phyloP scores from a whole-genome alignment of 2,797 vertebrate species.

The Balearica regulorum region DNA sequence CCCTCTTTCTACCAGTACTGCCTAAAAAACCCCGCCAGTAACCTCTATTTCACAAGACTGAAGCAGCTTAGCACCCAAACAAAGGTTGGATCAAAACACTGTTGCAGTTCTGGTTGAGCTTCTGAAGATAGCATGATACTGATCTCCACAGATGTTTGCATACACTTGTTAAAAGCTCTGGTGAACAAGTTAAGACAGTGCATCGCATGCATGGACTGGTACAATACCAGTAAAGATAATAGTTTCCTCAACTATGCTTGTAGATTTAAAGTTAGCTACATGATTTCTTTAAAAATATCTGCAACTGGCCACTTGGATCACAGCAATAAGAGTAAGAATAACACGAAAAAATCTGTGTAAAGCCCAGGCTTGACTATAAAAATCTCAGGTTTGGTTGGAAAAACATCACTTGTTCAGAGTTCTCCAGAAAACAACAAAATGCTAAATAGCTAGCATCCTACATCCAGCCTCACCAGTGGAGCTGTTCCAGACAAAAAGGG shows the following conservation, averaged over 20 bases:
- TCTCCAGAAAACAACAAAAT: neutral
- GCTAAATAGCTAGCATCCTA: neutral
- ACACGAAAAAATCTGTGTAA: neutral
- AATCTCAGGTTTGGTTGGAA: neutral
- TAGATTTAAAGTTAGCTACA: neutral
- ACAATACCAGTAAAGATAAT: neutral
- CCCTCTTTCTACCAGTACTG: neutral
- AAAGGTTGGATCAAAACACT: neutral
- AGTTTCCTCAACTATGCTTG: neutral
- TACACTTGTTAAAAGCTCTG: neutral
- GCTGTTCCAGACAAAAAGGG: neutral
- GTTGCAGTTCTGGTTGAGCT: neutral
- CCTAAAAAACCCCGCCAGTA: neutral
- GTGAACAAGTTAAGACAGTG: neutral
- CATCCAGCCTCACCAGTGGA: slow-evolving; percentile 6
- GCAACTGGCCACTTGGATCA: neutral
- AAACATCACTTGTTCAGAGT: neutral
- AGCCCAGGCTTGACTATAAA: neutral
- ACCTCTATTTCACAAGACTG: neutral
- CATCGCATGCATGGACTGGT: neutral
- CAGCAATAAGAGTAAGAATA: neutral
- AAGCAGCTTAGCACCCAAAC: neutral
- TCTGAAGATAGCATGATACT: neutral
- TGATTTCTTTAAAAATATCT: neutral
- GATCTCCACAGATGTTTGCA: neutral